phyloP scores from a whole-genome alignment of 1,140 invertebrate species.

The Geopemphigus sp. region DNA sequence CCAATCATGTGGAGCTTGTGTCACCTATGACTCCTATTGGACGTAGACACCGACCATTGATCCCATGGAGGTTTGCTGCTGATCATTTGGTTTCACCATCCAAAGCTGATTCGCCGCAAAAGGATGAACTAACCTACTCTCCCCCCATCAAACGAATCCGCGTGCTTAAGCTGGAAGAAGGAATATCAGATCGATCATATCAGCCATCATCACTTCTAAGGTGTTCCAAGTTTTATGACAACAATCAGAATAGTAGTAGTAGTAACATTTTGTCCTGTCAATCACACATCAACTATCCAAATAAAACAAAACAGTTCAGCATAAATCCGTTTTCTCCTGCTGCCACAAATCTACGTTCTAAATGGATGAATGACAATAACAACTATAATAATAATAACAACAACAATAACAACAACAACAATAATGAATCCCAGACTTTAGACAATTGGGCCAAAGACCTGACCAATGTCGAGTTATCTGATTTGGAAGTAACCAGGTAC shows the following conservation, averaged over 20 bases:
- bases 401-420: constrained; percentile 34
- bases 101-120: constrained; percentile 35
- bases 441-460: constrained; percentile 34
- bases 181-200: background rate
- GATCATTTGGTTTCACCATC: constrained; percentile 33
- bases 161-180: constrained; percentile 21
- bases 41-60: constrained; percentile 3
- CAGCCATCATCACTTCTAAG: background rate
- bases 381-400: constrained; percentile 18
- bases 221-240: background rate
- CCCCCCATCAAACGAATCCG: constrained; percentile 31
- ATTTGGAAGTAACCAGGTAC: constrained; percentile 36
- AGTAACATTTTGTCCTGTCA: background rate
- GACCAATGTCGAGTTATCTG: constrained; percentile 26
- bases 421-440: constrained; percentile 21
- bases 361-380: constrained; percentile 40
- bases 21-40: background rate
- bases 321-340: constrained; percentile 40
- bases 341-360: constrained; percentile 22
- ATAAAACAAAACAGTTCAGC: constrained; percentile 29
- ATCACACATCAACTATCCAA: background rate
- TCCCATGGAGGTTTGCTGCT: constrained; percentile 16
- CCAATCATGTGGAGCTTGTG: constrained; percentile 19
- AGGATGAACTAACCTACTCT: constrained; percentile 24
- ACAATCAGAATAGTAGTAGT: background rate